phyloP scores from a whole-genome alignment of 2,888 invertebrate genomes.

The Endotricha flammealis region DNA sequence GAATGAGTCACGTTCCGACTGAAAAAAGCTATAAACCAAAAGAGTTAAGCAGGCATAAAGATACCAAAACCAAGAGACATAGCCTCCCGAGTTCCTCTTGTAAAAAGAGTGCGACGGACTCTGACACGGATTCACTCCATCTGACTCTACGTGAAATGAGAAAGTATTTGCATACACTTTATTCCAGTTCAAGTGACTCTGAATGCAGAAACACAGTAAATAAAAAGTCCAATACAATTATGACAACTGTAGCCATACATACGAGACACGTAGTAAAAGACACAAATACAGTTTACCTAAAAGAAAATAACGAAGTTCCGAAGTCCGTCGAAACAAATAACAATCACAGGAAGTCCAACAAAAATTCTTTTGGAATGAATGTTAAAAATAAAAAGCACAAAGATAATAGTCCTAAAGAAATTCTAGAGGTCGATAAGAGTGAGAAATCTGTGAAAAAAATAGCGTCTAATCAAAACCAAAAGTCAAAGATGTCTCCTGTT shows the following conservation, averaged over 20 bases:
- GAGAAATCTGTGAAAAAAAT: conserved; percentile 51
- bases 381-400: conserved; percentile 80
- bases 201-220: conserved; percentile 66
- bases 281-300: conserved; percentile 42
- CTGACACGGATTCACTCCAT: conserved; percentile 84
- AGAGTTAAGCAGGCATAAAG: conserved; percentile 49
- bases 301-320: conserved; percentile 50
- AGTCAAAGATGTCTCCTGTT: conserved; percentile 81
- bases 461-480: conserved; percentile 37
- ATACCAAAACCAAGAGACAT: conserved; percentile 79
- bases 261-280: conserved; percentile 51
- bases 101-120: conserved; percentile 72
- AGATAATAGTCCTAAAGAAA: conserved; percentile 50
- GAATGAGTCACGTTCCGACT: conserved; percentile 29
- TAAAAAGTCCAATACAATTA: conserved; percentile 67
- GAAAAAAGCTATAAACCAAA: conserved; percentile 47
- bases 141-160: conserved; percentile 91
- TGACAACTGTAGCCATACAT: conserved; percentile 62
- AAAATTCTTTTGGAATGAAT: conserved; percentile 78
- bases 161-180: conserved; percentile 88
- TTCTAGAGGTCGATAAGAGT: conserved; percentile 60
- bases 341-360: conserved; percentile 66
- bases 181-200: conserved; percentile 86
- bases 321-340: conserved; percentile 62
- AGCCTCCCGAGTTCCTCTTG: conserved; percentile 83